These are phyloP conservation scores for Paratrypauchen microcephalus DNA, from an alignment of 2,797 vertebrate genomes.

Conservation along the genomic window DNA sequence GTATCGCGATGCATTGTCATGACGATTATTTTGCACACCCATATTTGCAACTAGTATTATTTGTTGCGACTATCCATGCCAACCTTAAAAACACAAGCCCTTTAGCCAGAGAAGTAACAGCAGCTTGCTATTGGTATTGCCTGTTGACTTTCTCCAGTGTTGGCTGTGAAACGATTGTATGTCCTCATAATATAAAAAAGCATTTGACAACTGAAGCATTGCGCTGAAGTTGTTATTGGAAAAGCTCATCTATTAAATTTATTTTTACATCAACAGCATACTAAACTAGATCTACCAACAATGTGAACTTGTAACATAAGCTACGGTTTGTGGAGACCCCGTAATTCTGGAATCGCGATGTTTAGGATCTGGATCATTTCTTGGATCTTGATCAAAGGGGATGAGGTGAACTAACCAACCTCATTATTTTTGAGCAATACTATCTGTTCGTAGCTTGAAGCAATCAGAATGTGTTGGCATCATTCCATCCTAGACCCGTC, in stretches of 20 bases:
- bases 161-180: not conserved
- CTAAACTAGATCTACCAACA: not conserved
- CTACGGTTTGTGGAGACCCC: not conserved
- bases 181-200: not conserved
- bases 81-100: too few species aligned
- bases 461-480: not conserved
- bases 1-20: too few species aligned
- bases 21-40: too few species aligned
- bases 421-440: conserved; percentile 6
- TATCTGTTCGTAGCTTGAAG: not conserved
- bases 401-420: not conserved
- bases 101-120: not conserved
- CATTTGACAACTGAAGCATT: not conserved
- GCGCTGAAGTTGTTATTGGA: not conserved
- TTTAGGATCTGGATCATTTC: not conserved
- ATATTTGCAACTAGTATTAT: not conserved
- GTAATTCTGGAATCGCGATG: not conserved
- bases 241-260: not conserved
- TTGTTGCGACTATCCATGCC: not conserved
- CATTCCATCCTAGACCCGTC: too few species aligned
- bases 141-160: not conserved
- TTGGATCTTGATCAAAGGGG: not conserved
- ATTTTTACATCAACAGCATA: not conserved
- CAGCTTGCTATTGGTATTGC: not conserved
- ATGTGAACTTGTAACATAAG: not conserved